Conservation (phyloP, 2,113 vertebrate genomes). For the Cyprinus carpio region DNA sequence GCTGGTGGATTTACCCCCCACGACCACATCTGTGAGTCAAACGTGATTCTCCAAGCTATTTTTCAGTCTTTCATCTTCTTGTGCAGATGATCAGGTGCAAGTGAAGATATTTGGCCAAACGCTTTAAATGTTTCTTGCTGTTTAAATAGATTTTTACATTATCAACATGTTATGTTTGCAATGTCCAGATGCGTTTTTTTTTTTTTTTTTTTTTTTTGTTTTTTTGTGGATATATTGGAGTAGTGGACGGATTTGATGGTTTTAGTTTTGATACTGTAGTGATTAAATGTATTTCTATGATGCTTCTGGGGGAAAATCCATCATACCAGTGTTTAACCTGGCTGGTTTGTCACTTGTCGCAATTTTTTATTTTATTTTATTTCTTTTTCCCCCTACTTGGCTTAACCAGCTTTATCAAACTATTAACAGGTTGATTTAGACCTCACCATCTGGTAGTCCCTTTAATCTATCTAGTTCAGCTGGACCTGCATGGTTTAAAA, state of each 20-base stretch:
- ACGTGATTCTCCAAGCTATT: neutral
- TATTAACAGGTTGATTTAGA: neutral
- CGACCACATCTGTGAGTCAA: conserved; percentile 38
- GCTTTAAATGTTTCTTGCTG: neutral
- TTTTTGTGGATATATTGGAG: no score
- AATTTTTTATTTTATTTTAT: no score
- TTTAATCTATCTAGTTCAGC: neutral
- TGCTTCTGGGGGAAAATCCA: neutral
- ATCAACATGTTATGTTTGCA: neutral
- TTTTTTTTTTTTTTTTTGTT: no score
- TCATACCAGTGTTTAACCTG: neutral
- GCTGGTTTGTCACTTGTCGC: no score
- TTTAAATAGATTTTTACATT: neutral
- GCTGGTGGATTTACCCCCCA: conserved; percentile 80
- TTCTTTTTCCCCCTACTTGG: no score
- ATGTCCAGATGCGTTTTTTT: neutral
- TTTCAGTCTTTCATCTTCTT: neutral
- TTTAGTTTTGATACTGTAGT: neutral
- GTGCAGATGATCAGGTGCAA: neutral
- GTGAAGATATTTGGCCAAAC: neutral
- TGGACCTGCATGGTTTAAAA: no score
- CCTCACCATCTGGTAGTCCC: neutral
- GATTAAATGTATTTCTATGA: neutral
- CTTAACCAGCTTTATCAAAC: neutral
- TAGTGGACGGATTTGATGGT: no score